Base-by-base conservation (phyloP, 2,113 vertebrate species). In the Hemiprocne comata region DNA sequence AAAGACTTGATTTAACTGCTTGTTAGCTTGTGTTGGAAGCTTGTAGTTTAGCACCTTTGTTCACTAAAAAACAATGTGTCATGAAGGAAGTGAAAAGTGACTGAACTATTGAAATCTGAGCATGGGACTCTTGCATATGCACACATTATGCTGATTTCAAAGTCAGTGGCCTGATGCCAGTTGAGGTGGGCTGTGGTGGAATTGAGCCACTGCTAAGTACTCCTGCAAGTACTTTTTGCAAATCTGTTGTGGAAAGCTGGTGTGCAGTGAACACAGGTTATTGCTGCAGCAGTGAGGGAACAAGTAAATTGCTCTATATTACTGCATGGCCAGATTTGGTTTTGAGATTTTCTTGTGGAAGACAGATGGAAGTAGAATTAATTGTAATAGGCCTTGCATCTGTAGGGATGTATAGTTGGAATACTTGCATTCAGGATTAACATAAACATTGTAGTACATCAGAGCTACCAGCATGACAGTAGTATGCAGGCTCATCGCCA, bases 251-350 rank as follows among this genome's bases (percentile, higher is more conserved):
- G 42, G 79, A 26, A 33, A 38, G 17, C 53, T 2, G 2, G 9
- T 66, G 36, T 48, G 46, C 57, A 3, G 5, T 7, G 24, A 79
- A n/a, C 38, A 18, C 8, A 15, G 33, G 48, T 64, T 19, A 8
- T 3, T 33, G 21, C 9, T 40, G 34, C 67, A 51, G 38, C 29
- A 64, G 21, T 7, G 28, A 61, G 40, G 66, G 46, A 62, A 19
- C 19, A 34, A 0, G 0, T 11, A 2, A 33, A 19, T 57, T 65
- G 46, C 10, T 55, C 15, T 26, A 6, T 36, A 54, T 20, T n/a
- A 10, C 13, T 50, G 23, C 65, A 10, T 65, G 33, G 12, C 31
- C 23, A 34, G 50, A 7, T 25, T 25, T 58, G 25, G 57, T 34
- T 46, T 74, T 15, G 20, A 44, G 55, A 2, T 21, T 17, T 51